phyloP scores from a whole-genome alignment of 2,797 vertebrate genomes.

The Mus spretus region DNA sequence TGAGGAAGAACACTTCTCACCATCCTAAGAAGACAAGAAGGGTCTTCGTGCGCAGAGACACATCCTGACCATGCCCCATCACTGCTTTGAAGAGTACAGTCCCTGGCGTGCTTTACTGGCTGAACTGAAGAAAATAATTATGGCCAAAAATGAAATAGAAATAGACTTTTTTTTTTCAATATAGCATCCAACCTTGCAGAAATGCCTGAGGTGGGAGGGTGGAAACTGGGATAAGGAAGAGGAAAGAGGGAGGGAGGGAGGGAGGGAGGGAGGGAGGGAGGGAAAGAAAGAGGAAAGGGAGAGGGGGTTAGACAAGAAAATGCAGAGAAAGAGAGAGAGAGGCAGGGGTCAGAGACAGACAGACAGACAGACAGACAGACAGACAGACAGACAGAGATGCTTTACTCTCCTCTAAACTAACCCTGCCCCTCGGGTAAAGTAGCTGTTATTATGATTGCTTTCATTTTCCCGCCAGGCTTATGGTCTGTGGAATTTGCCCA shows the following conservation, averaged over 20 bases:
- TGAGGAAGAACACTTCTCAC: neutral
- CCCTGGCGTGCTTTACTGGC: neutral
- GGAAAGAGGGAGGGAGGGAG: too few relatives aligned
- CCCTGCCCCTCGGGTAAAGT: neutral
- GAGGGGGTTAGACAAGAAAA: neutral
- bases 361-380: too few relatives aligned
- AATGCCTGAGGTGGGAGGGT: neutral
- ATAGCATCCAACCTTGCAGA: constrained; percentile 17
- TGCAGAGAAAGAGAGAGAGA: too few relatives aligned
- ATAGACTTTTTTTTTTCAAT: neutral
- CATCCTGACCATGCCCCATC: neutral
- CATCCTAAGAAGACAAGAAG: neutral
- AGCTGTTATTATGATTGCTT: neutral
- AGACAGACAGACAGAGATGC: too few relatives aligned
- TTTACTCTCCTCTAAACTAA: neutral
- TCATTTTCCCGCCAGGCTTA: constrained; percentile 12
- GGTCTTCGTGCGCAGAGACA: neutral
- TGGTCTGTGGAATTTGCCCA: neutral
- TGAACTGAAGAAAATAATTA: constrained; percentile 34
- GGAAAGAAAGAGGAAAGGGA: neutral
- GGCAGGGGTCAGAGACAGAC: too few relatives aligned
- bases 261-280: too few relatives aligned
- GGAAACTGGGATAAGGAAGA: neutral
- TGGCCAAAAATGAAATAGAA: constrained; percentile 53
- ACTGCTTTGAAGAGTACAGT: neutral